These are phyloP conservation scores for Sphaerodactylus townsendi DNA, from an alignment of 2,113 vertebrate genomes.

Conservation along the genomic window DNA sequence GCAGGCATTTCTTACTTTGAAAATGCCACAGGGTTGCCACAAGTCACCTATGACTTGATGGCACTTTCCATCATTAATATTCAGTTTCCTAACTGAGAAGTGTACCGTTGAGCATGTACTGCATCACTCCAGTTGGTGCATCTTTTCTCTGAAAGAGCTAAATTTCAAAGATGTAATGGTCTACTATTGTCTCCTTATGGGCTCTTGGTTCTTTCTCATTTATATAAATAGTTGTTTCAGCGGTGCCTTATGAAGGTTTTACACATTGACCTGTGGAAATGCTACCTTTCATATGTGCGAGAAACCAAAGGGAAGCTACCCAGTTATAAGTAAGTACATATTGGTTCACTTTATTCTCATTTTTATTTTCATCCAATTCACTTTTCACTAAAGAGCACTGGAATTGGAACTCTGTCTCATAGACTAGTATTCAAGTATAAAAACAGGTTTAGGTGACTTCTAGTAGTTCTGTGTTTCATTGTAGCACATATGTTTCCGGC, in stretches of 20 bases:
- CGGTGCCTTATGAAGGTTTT: constrained; percentile 99
- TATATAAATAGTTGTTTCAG: constrained; percentile 90
- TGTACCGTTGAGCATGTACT: not conserved
- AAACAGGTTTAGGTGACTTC: not conserved
- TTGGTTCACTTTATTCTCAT: constrained; percentile 30
- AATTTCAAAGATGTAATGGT: constrained; percentile 8
- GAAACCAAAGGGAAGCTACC: constrained; percentile 99
- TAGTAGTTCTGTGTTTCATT: not conserved
- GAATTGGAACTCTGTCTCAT: constrained; percentile 21
- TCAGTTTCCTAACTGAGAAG: not conserved
- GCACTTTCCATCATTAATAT: too few species aligned
- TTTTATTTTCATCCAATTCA: constrained; percentile 25
- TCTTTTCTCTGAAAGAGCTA: not conserved
- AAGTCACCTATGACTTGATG: too few species aligned
- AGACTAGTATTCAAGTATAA: constrained; percentile 22
- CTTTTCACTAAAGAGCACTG: constrained; percentile 13
- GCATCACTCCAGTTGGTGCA: not conserved
- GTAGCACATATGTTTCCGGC: not conserved
- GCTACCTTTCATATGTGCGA: constrained; percentile 98
- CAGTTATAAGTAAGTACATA: constrained; percentile 95
- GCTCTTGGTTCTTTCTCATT: constrained; percentile 67
- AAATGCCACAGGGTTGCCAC: too few species aligned
- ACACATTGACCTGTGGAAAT: constrained; percentile 99
- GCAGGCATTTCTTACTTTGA: too few species aligned
- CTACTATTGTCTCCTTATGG: constrained; percentile 38